A percentile compares a stretch with the other conserved stretches of the same genome.
Conservation (phyloP, 2,888 invertebrate genomes). For the Thera obeliscata region DNA sequence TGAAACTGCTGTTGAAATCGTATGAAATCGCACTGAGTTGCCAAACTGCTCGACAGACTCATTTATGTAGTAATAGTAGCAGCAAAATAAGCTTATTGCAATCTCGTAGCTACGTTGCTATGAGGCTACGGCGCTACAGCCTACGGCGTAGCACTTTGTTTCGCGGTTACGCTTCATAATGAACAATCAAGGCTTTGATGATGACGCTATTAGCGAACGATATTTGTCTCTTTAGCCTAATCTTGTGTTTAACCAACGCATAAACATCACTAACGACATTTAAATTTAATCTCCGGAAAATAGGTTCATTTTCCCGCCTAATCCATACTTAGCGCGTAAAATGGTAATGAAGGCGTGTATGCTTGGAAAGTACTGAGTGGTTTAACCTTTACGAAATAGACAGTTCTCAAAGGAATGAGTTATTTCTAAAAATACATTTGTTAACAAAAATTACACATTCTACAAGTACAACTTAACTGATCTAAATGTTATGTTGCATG, state of each 20-base stretch:
- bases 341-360: slow-evolving; percentile 12
- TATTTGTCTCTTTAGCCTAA: slow-evolving; percentile 42
- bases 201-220: slow-evolving; percentile 43
- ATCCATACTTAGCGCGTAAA: slow-evolving; percentile 19
- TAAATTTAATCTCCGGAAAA: slow-evolving; percentile 32
- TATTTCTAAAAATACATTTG: no score
- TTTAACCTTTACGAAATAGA: slow-evolving; percentile 4
- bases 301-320: slow-evolving; percentile 30
- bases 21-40: neutral
- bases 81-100: slow-evolving; percentile 39
- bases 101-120: slow-evolving; percentile 33
- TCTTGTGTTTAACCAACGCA: slow-evolving; percentile 36
- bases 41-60: slow-evolving; percentile 6
- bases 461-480: no score
- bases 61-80: slow-evolving; percentile 16
- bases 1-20: neutral
- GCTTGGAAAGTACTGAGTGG: slow-evolving; percentile 16
- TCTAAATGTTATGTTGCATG: no score
- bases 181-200: slow-evolving; percentile 42
- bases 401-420: no score
- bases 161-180: slow-evolving; percentile 44
- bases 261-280: slow-evolving; percentile 35
- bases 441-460: no score
- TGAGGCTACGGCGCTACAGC: slow-evolving; percentile 30
- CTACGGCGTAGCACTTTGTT: slow-evolving; percentile 41